Evolutionary conservation across 2,797 vertebrate genomes (phyloP), one percentile per base, ranked within the genome.

Genomic region (Oreochromis mossambicus): DNA sequence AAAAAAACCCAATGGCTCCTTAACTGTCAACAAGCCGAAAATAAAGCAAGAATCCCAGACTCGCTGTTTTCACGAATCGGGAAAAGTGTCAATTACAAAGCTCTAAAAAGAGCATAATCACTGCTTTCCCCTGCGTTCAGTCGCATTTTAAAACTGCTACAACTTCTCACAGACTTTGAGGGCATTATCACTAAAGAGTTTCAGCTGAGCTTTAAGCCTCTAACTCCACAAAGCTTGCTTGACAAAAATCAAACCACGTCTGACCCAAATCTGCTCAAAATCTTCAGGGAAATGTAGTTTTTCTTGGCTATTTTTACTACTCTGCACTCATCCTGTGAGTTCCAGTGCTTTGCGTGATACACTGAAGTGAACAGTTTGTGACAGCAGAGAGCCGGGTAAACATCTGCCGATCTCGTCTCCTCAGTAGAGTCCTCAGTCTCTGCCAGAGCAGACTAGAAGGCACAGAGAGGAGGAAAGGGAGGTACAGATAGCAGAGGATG

Each of bases 1-100:
- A 91, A 91, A 91, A 91, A 93, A 89, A 84, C 5, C 21, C 91
- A 85, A 87, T 83, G 91, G 89, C 90, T 94, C 86, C 87, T 89
- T 87, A 89, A 91, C 90, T 84, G 90, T 92, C 92, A 93, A 87
- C 88, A 83, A 83, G 86, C 84, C 78, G 78, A 90, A 92, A 91
- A 91, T 92, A 91, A 91, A 92, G 89, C 77, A 80, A 81, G 86
- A 84, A 91, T 86, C 77, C 79, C 50, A 80, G 77, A 85, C 86
- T 87, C 50, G 50, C 52, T 50, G 70, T 83, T 89, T 83, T 81
- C 84, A 80, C 34, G 14, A 84, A 83, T 19, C 43, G 78, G 29
- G 54, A 73, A 83, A 90, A 88, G 78, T 85, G 83, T 91, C 86
- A 87, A 91, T 90, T 78, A 85, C 88, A 75, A 82, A 81, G 82